These are phyloP conservation scores for Grantiella picta DNA, from an alignment of 2,113 vertebrate species.

Conservation along the genomic window DNA sequence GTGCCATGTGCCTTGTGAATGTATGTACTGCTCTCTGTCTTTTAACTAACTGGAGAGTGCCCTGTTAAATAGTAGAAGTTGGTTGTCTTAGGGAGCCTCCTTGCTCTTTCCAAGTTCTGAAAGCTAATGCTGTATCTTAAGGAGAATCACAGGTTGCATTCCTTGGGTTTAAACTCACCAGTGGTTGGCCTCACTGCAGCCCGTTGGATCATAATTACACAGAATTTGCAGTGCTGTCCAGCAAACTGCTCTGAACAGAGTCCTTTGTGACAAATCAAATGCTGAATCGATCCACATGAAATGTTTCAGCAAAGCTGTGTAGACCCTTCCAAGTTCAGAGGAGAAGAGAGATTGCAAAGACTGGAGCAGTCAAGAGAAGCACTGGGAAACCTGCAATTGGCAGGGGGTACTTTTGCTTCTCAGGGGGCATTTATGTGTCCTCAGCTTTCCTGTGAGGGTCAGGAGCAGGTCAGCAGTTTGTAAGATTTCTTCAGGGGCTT, in stretches of 20 bases:
- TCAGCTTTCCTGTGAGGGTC: neutral
- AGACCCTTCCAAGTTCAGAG: neutral
- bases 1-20: neutral
- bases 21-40: neutral
- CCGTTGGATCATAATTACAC: neutral
- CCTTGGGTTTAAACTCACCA: neutral
- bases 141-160: neutral
- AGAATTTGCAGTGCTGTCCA: neutral
- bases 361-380: neutral
- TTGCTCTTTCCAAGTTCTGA: neutral
- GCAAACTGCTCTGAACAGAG: neutral
- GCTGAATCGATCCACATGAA: neutral
- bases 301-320: neutral
- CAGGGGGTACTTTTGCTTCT: neutral
- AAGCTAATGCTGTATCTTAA: fast-evolving
- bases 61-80: neutral
- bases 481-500: neutral
- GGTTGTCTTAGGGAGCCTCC: neutral
- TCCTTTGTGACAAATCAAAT: neutral
- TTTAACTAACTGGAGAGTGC: neutral
- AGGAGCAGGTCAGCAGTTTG: neutral
- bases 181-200: neutral
- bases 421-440: neutral
- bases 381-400: neutral
- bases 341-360: neutral